Percentiles rank a stretch among this genome's conserved stretches.
These are phyloP conservation scores for Myotis pilosus DNA, from an alignment of 2,797 vertebrate species.

Conservation along the genomic window DNA sequence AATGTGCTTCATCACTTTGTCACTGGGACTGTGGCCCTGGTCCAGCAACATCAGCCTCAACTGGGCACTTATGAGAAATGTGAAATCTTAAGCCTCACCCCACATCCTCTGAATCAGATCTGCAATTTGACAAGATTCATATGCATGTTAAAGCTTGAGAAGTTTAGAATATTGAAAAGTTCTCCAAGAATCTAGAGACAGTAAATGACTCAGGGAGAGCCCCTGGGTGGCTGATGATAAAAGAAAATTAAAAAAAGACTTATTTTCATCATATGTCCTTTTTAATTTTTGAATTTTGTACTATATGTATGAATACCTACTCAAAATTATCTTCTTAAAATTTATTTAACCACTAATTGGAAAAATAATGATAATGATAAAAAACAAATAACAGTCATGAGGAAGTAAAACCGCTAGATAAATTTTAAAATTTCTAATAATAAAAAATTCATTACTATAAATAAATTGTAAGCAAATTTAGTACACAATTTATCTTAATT, in stretches of 20 bases:
- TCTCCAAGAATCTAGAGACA: not conserved
- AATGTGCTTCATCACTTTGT: not conserved
- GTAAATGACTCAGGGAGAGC: not conserved
- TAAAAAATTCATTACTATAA: not conserved
- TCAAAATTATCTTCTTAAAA: constrained; percentile 4
- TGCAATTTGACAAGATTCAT: not conserved
- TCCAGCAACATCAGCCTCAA: not conserved
- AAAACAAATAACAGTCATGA: not conserved
- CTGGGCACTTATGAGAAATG: not conserved
- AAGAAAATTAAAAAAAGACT: not conserved
- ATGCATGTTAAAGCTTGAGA: not conserved
- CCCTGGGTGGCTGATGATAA: not conserved
- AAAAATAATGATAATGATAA: constrained; percentile 1
- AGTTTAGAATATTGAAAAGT: not conserved
- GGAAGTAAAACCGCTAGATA: not conserved
- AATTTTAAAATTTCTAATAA: not conserved
- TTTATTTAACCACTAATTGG: not conserved
- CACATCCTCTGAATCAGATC: not conserved
- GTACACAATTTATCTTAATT: not conserved
- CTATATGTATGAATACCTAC: not conserved
- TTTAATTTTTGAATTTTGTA: not conserved
- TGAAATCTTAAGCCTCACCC: not conserved
- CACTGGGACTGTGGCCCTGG: not conserved
- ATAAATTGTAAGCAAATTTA: not conserved
- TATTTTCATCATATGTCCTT: not conserved